These are phyloP conservation scores for Lamellibrachia luymesi DNA, from an alignment of 1,140 invertebrate genomes.

Conservation along the genomic window DNA sequence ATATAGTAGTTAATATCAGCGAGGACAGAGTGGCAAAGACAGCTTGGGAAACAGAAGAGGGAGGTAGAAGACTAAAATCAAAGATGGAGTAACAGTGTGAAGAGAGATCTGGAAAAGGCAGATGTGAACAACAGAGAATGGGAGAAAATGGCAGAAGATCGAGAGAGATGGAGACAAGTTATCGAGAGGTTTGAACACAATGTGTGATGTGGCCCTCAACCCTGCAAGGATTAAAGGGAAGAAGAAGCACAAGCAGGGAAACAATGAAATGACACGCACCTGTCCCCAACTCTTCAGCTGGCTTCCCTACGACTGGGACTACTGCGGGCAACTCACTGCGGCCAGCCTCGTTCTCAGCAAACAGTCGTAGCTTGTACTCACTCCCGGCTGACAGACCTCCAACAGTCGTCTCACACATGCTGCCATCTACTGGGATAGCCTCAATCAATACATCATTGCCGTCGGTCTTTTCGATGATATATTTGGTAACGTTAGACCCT, in stretches of 20 bases:
- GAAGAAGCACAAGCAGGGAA: not conserved
- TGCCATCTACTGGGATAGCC: conserved; percentile 8
- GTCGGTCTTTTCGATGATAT: conserved; percentile 59
- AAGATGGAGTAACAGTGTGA: too few relatives aligned
- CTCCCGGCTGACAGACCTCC: conserved; percentile 10
- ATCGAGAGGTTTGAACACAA: too few relatives aligned
- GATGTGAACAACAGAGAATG: too few relatives aligned
- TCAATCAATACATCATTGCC: conserved; percentile 57
- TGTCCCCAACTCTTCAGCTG: not conserved
- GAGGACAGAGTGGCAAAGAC: too few relatives aligned
- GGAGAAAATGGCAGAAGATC: too few relatives aligned
- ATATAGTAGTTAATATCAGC: too few relatives aligned
- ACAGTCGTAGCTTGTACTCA: conserved; percentile 86
- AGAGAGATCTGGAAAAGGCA: too few relatives aligned
- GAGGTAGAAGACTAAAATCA: too few relatives aligned
- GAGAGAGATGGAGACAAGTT: too few relatives aligned
- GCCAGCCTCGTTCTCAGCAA: conserved; percentile 94
- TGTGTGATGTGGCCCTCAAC: too few relatives aligned
- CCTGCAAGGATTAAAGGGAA: too few relatives aligned
- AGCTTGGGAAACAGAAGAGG: too few relatives aligned
- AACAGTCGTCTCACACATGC: conserved; percentile 9
- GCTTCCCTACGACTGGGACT: conserved; percentile 7
- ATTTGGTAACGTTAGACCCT: not conserved
- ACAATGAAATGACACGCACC: not conserved
- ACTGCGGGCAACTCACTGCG: conserved; percentile 80